Evolutionary conservation across 1,140 invertebrate genomes (phyloP), one percentile per base, ranked within the genome.

Genomic region (Drosophila asahinai): DNA sequence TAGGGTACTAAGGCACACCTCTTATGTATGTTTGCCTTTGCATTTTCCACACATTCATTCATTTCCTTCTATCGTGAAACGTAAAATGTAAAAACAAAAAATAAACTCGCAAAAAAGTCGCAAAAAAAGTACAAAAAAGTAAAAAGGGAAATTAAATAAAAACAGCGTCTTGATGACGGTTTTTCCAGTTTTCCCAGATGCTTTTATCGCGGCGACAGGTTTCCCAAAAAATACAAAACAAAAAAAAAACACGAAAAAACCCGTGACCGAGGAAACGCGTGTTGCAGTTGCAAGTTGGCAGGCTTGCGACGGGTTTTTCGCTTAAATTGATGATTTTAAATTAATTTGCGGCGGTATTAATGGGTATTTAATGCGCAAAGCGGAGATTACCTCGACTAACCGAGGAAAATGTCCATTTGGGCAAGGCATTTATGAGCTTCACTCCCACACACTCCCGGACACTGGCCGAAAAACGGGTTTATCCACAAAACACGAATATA

Each of bases 31-130:
- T 49, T 59, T 66, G 57, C 63, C 55, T 84, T 86, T 77, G 22
- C 19, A 30, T 60, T 63, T 76, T 83, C 49, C 65, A 70, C 63
- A 59, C 77, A 80, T 61, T 77, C 81, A 91, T 90, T 82, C 86
- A 91, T 90, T 90, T 90, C 86, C 86, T 90, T 90, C 86, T 90
- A 77, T 80, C 86, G 68, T 79, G 66, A 73, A 81, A 77, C 63
- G 74, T 60, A 54, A 81, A 86, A 78, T 59, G 27, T 49, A 62
- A 61, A 71, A 61, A n/a, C n/a, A n/a, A n/a, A n/a, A n/a, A n/a
- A n/a, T n/a, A 51, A 25, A 25, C 2, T 25, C 3, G 22, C 2
- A 25, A 25, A 25, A 71, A 66, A 57, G 17, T 22, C 49, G 27
- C 30, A 55, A 59, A 58, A 63, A 72, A 67, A 57, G 17, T 22